Conservation (phyloP, 2,113 vertebrate species). For the Hipposideros armiger region DNA sequence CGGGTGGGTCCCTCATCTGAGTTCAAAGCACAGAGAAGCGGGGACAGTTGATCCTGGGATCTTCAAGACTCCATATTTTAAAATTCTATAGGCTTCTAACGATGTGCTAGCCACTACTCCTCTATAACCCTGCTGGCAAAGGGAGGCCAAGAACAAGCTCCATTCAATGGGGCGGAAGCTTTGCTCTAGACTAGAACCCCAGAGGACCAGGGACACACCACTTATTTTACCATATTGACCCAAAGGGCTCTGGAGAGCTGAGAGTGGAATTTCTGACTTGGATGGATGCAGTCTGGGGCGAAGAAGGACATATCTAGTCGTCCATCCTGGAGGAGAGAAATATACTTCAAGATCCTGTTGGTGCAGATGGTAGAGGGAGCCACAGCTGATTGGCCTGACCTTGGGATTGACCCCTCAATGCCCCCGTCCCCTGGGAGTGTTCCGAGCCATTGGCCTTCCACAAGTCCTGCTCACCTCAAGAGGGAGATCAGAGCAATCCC, state of each 20-base stretch:
- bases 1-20: background rate
- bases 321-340: slow-evolving; percentile 88
- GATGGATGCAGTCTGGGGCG: slow-evolving; percentile 94
- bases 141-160: background rate
- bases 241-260: slow-evolving; percentile 94
- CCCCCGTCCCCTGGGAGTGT: background rate
- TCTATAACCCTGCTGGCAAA: background rate
- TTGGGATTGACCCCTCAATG: background rate
- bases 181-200: background rate
- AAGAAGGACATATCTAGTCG: slow-evolving; percentile 92
- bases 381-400: too few relatives aligned
- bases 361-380: background rate
- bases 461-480: background rate
- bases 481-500: background rate
- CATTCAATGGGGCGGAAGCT: background rate
- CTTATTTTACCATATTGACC: slow-evolving; percentile 92
- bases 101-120: background rate
- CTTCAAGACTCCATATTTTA: background rate
- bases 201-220: background rate
- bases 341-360: background rate
- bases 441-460: background rate
- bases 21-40: background rate
- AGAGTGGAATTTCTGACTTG: slow-evolving; percentile 93
- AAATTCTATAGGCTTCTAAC: accelerated
- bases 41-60: background rate